Base-by-base conservation (phyloP, 2,113 vertebrate species). In the Oenanthe oenanthe region DNA sequence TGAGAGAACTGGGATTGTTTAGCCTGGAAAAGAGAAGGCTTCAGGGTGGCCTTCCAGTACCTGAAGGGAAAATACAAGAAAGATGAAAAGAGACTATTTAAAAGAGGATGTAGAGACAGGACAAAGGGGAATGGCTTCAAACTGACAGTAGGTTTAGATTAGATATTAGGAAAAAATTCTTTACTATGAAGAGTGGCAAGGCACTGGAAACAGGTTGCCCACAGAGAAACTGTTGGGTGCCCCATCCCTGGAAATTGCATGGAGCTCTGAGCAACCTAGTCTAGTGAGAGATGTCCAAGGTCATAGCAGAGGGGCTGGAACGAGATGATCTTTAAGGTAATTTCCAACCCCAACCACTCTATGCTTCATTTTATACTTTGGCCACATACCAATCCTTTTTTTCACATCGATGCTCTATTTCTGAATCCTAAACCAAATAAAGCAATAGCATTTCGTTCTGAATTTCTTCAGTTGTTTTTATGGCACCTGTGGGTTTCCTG, bases 191-290 rank as follows among this genome's bases (percentile, higher is more conserved):
- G 24, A 1, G 2, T 40, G 25, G 20, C 31, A 31, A 15, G 29
- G 2, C 25, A 68, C 1, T 48, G 34, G 25, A 1, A 1, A 42
- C 3, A 26, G 2, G 17, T 6, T 62, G 25, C 25, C 25, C 16
- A 29, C 29, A 48, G 47, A 48, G 54, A 48, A 68, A 2, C 0
- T 54, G 14, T 36, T 36, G 20, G 5, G 0, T 54, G 17, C 9
- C 12, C 53, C 12, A 61, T 31, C 8, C 20, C 47, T 62, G 40
- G 4, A 1, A 62, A 48, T 3, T 42, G 20, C 6, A 24, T 13
- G 34, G 34, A 8, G 25, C 42, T 62, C 56, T 42, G 34, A 83
- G 25, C 17, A 68, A 1, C 31, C 56, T 42, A 26, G 6, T 42
- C 7, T 36, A 48, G 14, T 54, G 31, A 7, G 20, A 62, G 12